Conservation (phyloP, 2,113 vertebrate genomes). For the Morone saxatilis region DNA sequence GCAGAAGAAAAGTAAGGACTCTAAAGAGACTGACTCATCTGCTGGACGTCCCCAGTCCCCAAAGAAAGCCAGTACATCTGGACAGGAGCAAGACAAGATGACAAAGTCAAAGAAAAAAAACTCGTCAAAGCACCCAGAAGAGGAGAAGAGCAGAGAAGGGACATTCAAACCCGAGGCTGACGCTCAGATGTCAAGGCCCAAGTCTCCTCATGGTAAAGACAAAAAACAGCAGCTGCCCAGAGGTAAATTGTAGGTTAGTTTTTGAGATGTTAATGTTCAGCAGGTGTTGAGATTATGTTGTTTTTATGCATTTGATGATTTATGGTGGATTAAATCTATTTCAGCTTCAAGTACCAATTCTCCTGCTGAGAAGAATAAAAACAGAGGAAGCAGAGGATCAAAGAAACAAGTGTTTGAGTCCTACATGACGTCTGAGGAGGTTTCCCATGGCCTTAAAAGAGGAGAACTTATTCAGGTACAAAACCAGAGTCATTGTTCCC, state of each 20-base stretch:
- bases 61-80: conserved; percentile 14
- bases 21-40: background rate
- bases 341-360: conserved; percentile 66
- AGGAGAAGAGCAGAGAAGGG: conserved; percentile 28
- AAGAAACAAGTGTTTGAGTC: conserved; percentile 92
- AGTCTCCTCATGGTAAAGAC: conserved; percentile 49
- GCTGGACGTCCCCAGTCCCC: conserved; percentile 31
- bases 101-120: conserved; percentile 74
- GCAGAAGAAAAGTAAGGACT: conserved; percentile 68
- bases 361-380: conserved; percentile 85
- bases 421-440: conserved; percentile 90
- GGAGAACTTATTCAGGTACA: conserved; percentile 93
- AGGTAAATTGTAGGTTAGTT: conserved; percentile 47
- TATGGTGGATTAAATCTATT: conserved; percentile 28
- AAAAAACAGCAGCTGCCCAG: conserved; percentile 47
- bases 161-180: conserved; percentile 6
- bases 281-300: background rate
- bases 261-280: conserved; percentile 2
- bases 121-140: conserved; percentile 43
- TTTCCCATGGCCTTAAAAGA: conserved; percentile 93
- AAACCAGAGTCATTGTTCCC: background rate
- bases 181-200: conserved; percentile 28
- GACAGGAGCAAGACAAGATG: conserved; percentile 64
- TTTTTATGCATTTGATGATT: background rate
- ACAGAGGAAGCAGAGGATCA: conserved; percentile 82